Evolutionary conservation across 92 coral and sea anemone genomes (phyloP).

Genomic region (Actinostola sp.): DNA sequence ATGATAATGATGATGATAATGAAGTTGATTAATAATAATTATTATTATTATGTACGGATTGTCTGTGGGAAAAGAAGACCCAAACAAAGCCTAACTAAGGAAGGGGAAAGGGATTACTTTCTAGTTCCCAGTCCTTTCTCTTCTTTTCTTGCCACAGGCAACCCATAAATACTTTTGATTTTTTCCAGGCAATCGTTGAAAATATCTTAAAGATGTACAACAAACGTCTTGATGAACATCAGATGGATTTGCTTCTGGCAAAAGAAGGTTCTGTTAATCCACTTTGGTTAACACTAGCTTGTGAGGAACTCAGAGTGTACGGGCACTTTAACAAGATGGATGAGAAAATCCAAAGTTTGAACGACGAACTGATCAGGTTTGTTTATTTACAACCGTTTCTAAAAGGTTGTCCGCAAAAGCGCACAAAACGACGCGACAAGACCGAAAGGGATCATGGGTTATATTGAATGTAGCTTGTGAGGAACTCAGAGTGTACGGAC

Average conservation of each 20-base stretch:
- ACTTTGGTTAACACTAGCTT: constrained; percentile 92
- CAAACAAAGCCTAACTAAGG: no score
- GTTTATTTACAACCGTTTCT: neutral
- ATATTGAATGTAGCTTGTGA: constrained; percentile 99
- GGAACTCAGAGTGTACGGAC: constrained; percentile 94
- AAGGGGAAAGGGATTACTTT: no score
- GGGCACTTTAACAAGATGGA: constrained; percentile 92
- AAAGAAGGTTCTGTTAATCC: constrained; percentile 98
- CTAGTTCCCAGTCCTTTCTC: neutral
- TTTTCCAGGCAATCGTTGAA: constrained; percentile 87
- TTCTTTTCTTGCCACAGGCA: neutral
- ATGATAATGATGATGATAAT: no score
- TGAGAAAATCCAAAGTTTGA: constrained; percentile 84
- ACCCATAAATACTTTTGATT: no score
- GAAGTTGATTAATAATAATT: no score
- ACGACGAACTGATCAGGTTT: constrained; percentile 93
- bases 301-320: constrained; percentile 95
- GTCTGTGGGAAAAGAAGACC: no score
- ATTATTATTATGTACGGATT: no score
- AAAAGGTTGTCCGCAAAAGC: no score
- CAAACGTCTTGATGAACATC: constrained; percentile 93
- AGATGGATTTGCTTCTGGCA: constrained; percentile 82
- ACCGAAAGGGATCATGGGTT: no score
- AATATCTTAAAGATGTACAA: constrained; percentile 92
- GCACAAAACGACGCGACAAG: no score